Conservation (phyloP, 1,140 invertebrate species). For the Drosophila micromelanica region DNA sequence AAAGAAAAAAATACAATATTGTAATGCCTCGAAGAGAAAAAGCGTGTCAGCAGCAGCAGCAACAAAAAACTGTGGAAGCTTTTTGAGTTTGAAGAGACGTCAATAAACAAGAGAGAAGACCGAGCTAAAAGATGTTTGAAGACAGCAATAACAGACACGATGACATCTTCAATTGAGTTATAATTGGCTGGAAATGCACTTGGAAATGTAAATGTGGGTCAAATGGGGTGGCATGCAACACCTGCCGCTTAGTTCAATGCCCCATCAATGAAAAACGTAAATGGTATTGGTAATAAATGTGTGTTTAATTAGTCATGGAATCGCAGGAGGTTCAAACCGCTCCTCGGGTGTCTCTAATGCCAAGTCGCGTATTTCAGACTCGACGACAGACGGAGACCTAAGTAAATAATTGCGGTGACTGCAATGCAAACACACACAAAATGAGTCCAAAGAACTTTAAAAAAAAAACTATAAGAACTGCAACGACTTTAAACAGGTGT, state of each 20-base stretch:
- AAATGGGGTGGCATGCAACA: constrained; percentile 38
- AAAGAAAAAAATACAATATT: constrained; percentile 31
- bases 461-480: constrained; percentile 12
- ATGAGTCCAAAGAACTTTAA: constrained; percentile 15
- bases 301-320: constrained; percentile 20
- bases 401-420: constrained; percentile 60
- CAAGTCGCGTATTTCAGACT: not conserved
- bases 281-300: not conserved
- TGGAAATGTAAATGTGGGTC: constrained; percentile 52
- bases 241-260: constrained; percentile 59
- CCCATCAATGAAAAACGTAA: constrained; percentile 20
- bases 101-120: constrained; percentile 2
- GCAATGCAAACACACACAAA: constrained; percentile 50
- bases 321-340: not conserved
- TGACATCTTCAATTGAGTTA: constrained; percentile 68
- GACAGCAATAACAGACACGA: constrained; percentile 35
- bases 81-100: not conserved
- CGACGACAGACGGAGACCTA: constrained; percentile 14
- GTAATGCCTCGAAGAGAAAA: constrained; percentile 18
- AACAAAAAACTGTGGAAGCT: not conserved
- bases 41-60: constrained; percentile 2
- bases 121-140: not conserved
- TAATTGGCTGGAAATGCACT: constrained; percentile 51
- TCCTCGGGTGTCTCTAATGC: constrained; percentile 17
- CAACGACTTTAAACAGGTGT: constrained; percentile 66